phyloP scores from a whole-genome alignment of 2,888 invertebrate genomes.

The Rhaphigaster nebulosa region DNA sequence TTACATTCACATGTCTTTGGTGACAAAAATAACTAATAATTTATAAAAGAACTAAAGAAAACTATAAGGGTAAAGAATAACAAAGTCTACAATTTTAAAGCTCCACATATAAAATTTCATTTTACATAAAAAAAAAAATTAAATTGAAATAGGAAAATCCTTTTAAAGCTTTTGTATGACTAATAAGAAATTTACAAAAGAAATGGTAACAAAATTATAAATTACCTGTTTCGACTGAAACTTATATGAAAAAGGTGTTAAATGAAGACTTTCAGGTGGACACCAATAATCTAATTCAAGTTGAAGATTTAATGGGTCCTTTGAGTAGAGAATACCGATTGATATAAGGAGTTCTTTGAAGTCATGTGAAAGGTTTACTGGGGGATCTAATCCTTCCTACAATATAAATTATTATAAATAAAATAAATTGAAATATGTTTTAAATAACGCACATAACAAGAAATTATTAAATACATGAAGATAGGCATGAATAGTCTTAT shows the following conservation, averaged over 20 bases:
- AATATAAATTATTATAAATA: constrained; percentile 45
- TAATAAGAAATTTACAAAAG: too few relatives aligned
- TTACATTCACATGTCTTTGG: not conserved
- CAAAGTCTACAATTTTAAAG: not conserved
- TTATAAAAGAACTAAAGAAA: not conserved
- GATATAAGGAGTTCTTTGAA: constrained; percentile 88
- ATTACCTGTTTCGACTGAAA: constrained; percentile 69
- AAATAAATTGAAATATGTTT: not conserved
- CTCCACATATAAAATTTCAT: not conserved
- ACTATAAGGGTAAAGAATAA: not conserved
- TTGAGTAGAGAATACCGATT: constrained; percentile 82
- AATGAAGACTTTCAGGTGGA: constrained; percentile 70
- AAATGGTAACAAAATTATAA: not conserved
- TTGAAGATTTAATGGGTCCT: constrained; percentile 79
- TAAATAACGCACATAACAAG: not conserved
- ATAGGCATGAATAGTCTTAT: constrained; percentile 82
- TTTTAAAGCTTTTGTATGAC: not conserved
- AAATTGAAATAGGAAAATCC: not conserved
- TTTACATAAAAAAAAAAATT: not conserved
- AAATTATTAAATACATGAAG: constrained; percentile 68
- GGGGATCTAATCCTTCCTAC: constrained; percentile 68
- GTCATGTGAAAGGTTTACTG: constrained; percentile 78
- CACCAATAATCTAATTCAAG: constrained; percentile 89
- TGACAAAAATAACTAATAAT: not conserved
- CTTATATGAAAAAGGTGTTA: constrained; percentile 67